These are phyloP conservation scores for Rafetus swinhoei DNA, from an alignment of 2,113 vertebrate genomes.

Conservation along the genomic window DNA sequence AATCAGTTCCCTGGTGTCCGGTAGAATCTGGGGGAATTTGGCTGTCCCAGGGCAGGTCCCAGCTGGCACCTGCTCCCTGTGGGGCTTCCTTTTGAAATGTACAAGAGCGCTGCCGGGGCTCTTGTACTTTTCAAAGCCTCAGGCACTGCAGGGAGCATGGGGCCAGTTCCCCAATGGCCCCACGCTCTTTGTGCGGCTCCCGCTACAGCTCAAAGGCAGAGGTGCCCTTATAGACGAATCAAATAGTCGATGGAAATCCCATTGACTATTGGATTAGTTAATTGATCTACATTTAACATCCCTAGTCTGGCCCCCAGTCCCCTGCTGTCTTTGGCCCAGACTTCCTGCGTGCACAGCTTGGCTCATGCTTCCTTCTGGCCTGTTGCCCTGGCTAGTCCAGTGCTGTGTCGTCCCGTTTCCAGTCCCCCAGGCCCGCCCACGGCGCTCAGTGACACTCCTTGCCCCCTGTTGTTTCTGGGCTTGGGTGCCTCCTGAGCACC, in stretches of 20 bases:
- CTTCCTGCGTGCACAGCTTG: not conserved
- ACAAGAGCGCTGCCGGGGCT: too few relatives aligned
- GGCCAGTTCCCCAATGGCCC: too few relatives aligned
- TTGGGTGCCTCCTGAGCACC: not conserved
- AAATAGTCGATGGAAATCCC: too few relatives aligned
- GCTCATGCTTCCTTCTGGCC: not conserved
- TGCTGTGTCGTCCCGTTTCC: not conserved
- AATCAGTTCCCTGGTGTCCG: not conserved
- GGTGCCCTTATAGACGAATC: too few relatives aligned
- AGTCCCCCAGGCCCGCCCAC: not conserved
- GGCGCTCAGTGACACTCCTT: slow-evolving; percentile 36
- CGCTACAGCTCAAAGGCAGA: too few relatives aligned
- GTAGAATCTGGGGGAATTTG: not conserved
- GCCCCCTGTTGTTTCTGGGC: not conserved
- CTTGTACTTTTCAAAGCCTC: too few relatives aligned
- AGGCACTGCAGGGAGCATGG: too few relatives aligned
- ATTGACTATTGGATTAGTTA: too few relatives aligned
- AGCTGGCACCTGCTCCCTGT: not conserved
- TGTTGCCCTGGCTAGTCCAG: too few relatives aligned
- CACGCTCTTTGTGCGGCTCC: too few relatives aligned
- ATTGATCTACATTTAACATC: too few relatives aligned
- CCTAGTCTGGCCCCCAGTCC: not conserved
- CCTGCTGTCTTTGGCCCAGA: too few relatives aligned
- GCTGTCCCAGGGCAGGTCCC: not conserved
- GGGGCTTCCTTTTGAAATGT: not conserved